These are phyloP conservation scores for Coptodon rendalli DNA, from an alignment of 2,113 vertebrate genomes.

Conservation along the genomic window DNA sequence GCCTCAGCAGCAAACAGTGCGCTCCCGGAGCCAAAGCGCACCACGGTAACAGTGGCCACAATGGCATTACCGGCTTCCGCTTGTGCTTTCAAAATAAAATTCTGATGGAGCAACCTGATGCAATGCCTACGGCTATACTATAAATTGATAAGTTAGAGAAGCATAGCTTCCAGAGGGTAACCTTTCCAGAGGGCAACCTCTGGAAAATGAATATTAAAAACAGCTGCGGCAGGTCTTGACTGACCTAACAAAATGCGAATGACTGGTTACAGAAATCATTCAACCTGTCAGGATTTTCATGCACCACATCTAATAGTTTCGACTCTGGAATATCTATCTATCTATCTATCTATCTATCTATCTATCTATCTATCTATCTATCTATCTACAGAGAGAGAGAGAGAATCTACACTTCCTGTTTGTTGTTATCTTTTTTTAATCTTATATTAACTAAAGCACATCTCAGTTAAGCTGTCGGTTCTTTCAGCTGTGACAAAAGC, in stretches of 20 bases:
- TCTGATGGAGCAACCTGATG: background rate
- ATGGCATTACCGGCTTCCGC: background rate
- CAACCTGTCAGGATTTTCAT: background rate
- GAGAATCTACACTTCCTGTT: background rate
- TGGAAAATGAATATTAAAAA: background rate
- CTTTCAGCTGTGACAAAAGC: background rate
- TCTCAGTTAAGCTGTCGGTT: background rate
- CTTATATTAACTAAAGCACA: background rate
- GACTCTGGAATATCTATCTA: background rate
- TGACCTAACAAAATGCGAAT: background rate
- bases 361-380: background rate
- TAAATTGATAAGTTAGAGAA: background rate
- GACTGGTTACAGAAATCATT: background rate
- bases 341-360: background rate
- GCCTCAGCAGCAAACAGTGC: slow-evolving; percentile 2
- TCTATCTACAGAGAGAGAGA: background rate
- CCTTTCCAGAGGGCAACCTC: no score
- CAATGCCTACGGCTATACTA: background rate
- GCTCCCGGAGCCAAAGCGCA: background rate
- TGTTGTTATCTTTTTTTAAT: no score
- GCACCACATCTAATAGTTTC: background rate
- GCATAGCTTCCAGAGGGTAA: background rate
- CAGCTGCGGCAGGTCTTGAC: background rate
- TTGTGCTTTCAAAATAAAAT: slow-evolving; percentile 29
- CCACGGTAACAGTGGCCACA: rapidly evolving